These are phyloP conservation scores for Nemoura dubitans DNA, from an alignment of 2,888 invertebrate species.

Conservation along the genomic window DNA sequence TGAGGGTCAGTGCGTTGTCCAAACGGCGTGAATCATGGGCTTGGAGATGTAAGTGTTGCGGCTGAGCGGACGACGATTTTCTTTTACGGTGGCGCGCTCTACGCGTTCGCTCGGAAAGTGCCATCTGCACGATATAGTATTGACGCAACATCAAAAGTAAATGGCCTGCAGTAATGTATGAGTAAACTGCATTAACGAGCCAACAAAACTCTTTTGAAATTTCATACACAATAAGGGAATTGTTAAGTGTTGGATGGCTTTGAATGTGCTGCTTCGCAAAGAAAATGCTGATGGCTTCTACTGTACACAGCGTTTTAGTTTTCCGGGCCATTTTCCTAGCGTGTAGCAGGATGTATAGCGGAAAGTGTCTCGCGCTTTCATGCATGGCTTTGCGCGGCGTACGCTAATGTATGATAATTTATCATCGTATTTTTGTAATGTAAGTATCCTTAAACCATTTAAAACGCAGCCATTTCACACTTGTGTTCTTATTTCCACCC, in stretches of 20 bases:
- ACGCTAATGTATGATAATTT: slow-evolving; percentile 38
- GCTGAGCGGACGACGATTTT: background rate
- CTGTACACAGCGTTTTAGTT: background rate
- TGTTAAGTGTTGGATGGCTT: slow-evolving; percentile 22
- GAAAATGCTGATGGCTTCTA: background rate
- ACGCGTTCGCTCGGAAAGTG: background rate
- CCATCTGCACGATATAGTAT: background rate
- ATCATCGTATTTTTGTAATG: slow-evolving; percentile 39
- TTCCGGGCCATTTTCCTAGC: background rate
- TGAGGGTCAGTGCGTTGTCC: slow-evolving; percentile 25
- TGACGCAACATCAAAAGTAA: slow-evolving; percentile 10
- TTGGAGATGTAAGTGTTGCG: background rate
- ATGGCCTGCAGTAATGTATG: background rate
- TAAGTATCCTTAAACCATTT: slow-evolving; percentile 41
- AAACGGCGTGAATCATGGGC: slow-evolving; percentile 7
- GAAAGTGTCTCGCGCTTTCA: slow-evolving; percentile 14
- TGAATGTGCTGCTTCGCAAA: background rate
- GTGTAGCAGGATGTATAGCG: background rate
- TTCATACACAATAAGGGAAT: slow-evolving; percentile 13
- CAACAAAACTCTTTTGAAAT: background rate
- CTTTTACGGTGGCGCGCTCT: background rate
- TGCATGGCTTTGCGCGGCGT: background rate
- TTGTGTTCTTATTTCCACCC: background rate
- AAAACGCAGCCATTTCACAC: slow-evolving; percentile 36
- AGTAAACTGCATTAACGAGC: background rate